Evolutionary conservation across 2,113 vertebrate species (phyloP), one percentile per base, ranked within the genome.

Genomic region (Cryptotis parvus): DNA sequence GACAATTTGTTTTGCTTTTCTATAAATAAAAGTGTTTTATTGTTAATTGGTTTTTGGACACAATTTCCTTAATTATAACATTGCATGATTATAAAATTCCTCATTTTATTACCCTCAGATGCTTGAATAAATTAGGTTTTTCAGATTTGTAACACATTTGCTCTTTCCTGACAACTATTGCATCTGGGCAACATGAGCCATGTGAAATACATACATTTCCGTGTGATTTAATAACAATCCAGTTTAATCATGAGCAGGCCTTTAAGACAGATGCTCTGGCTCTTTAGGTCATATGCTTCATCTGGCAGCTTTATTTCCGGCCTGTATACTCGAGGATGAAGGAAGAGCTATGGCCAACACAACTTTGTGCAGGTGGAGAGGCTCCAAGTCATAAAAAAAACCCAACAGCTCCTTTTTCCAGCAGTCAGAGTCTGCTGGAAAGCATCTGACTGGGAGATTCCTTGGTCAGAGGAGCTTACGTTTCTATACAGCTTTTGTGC

Each of bases 11-110:
- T 97, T 96, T 95, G 94, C 92, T 97, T 97, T 97, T 97, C 90
- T 97, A 97, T 96, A 93, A 97, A 97, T 97, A 97, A 97, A 97
- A 90, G 41, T 91, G 78, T 95, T 96, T 97, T 96, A 93, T 96
- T 96, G 95, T 91, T 96, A 96, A 96, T 95, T 96, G 95, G 91
- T 29, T 65, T 94, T 94, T 94, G 95, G 63, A 94, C 41, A 95
- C 68, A 81, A 92, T 94, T 96, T 96, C 45, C 85, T 97, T 89
- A 90, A 81, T 91, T 75, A 78, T 61, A 78, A 52, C 29, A 82
- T 55, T 73, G 4, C 4, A 81, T 33, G n/a, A 29, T 93, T 86
- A 80, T 18, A 72, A 91, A 94, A 84, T 63, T 74, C 14, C 31
- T 94, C n/a, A 58, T 33, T 86, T n/a, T 68, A 0, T 74, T 88